Percentiles rank a stretch among this genome's conserved stretches.
Evolutionary conservation across 2,888 invertebrate species (phyloP).

Genomic region (Rhaphigaster nebulosa): DNA sequence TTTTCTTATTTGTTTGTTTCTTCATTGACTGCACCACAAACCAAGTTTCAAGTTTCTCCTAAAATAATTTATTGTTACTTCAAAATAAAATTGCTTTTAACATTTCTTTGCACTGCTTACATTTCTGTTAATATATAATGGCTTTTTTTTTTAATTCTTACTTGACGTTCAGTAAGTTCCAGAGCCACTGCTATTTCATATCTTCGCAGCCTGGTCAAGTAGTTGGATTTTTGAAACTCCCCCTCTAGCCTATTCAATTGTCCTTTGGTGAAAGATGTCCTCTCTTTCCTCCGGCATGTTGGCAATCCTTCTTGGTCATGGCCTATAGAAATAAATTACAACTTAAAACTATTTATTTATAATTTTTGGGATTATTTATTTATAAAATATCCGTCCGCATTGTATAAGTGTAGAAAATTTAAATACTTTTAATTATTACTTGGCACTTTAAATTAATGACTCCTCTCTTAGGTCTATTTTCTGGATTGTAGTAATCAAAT

Average conservation of each 20-base stretch:
- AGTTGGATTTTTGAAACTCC: conserved; percentile 91
- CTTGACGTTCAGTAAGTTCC: conserved; percentile 92
- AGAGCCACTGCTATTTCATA: conserved; percentile 95
- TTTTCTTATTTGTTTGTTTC: no score
- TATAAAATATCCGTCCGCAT: neutral
- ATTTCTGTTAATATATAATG: no score
- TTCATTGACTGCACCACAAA: no score
- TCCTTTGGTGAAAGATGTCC: conserved; percentile 92
- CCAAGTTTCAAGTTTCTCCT: no score
- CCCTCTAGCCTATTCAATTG: conserved; percentile 89
- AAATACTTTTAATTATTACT: no score
- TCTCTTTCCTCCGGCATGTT: conserved; percentile 78
- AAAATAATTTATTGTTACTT: no score
- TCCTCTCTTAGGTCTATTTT: no score
- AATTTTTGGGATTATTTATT: neutral
- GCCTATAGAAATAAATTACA: neutral
- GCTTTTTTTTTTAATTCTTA: no score
- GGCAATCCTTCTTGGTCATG: neutral
- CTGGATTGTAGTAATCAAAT: no score
- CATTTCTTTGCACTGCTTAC: no score
- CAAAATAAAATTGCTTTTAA: no score
- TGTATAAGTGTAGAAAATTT: neutral
- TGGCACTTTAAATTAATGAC: no score
- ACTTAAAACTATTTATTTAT: neutral
- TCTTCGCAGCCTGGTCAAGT: conserved; percentile 87